Percentiles rank a stretch among this genome's conserved stretches.
Evolutionary conservation across 1,140 invertebrate species (phyloP).

Genomic region (Tenebrio molitor): DNA sequence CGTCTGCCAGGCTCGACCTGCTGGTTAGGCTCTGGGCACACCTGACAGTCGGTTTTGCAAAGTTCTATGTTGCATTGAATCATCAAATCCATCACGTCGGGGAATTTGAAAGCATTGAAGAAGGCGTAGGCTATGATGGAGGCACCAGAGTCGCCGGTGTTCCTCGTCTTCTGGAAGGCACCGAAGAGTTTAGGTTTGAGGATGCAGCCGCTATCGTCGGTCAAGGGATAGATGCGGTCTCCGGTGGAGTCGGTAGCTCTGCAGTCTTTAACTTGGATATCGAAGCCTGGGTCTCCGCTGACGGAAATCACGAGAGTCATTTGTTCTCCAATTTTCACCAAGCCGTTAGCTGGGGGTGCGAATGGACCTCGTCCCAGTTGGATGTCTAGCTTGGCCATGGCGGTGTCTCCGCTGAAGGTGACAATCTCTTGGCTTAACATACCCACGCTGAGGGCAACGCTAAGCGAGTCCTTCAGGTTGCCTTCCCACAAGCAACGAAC

Average conservation of each 20-base stretch:
- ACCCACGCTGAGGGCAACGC: conserved; percentile 81
- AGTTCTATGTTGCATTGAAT: conserved; percentile 89
- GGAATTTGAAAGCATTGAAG: conserved; percentile 91
- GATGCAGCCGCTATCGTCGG: conserved; percentile 84
- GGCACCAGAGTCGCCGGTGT: conserved; percentile 79
- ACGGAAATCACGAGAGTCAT: conserved; percentile 88
- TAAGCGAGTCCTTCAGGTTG: conserved; percentile 80
- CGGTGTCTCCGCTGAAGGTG: conserved; percentile 87
- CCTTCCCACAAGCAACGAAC: conserved; percentile 88
- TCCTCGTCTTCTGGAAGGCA: conserved; percentile 83
- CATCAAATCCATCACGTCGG: conserved; percentile 87
- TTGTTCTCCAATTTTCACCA: conserved; percentile 86
- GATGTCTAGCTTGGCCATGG: conserved; percentile 84
- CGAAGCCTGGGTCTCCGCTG: conserved; percentile 84
- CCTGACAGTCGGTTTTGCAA: conserved; percentile 84
- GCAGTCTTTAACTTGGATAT: conserved; percentile 84
- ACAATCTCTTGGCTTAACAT: conserved; percentile 86
- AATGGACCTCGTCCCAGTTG: conserved; percentile 85
- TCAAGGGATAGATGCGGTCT: conserved; percentile 77
- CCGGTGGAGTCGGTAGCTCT: conserved; percentile 78
- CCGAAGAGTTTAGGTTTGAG: conserved; percentile 87
- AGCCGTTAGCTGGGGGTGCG: conserved; percentile 79
- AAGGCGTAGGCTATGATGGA: conserved; percentile 85
- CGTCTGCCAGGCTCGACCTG: conserved; percentile 74
- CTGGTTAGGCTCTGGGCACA: conserved; percentile 78